Base-by-base conservation (phyloP, 2,797 vertebrate species). In the Hephaestus fuliginosus region DNA sequence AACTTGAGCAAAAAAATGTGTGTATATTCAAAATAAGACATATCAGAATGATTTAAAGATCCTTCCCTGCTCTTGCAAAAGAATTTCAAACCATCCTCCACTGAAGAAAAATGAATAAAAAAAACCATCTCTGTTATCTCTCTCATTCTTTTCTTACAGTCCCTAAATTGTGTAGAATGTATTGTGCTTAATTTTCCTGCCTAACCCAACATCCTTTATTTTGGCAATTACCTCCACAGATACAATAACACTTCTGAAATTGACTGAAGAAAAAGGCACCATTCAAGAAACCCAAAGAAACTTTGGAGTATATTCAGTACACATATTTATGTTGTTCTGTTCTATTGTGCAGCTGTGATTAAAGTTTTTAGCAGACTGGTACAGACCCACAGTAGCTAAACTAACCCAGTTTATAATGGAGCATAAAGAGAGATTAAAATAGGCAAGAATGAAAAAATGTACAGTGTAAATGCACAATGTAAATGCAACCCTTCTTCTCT, bases 381-480 rank as follows among this genome's bases (percentile, higher is more conserved):
- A 48, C 5, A 74, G 49, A 78, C 63, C 56, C 43, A 62, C 74
- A 68, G 68, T 39, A 83, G 62, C 78, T 74, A 12, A 82, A 81
- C 75, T 74, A 80, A 78, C 65, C 44, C 58, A 57, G n/a, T 71
- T 51, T 76, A 62, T 75, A 28, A 78, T 5, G 2, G 41, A 82
- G 51, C 77, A 33, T 70, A 63, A 81, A 76, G n/a, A 15, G 69
- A 87, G 67, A 72, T 78, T 25, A 8, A 60, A 70, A 62, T 11
- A 36, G 9, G n/a, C 72, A 63, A 36, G 41, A 67, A 57, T 46
- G 0, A 82, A 79, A 55, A 86, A 70, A 9, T 88, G 83, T 78
- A 88, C 64, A 86, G 84, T 62, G 28, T 77, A 81, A 87, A 85
- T 88, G 81, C 78, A 85, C 68, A 84, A 73, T 85, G 83, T 89